Evolutionary conservation across 92 coral and sea anemone species (phyloP), one percentile per base, ranked within the genome.

Genomic region (Heteractis magnifica): DNA sequence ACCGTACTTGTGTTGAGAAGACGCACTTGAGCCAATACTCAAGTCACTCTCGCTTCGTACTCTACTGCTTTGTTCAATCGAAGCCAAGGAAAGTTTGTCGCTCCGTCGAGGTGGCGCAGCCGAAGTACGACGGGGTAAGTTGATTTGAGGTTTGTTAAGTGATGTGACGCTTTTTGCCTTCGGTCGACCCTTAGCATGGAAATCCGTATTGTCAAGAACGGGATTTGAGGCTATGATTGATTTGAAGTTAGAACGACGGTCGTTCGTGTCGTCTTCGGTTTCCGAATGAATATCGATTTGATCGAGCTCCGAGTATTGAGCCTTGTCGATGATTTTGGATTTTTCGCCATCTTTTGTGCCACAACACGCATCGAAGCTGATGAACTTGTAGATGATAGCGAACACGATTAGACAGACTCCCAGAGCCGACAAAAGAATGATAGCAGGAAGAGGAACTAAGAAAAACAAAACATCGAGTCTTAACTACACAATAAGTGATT

Each of bases 371-470:
- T 85, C 88, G 56, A 85, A 72, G 81, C 81, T 77, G 62, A 85
- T 68, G 56, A 85, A 85, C 52, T 85, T 85, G 83, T 85, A 85
- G 18, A 85, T 9, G 56, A 85, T 71, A 19, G 83, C 88, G 79
- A 85, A 77, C 50, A 81, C 73, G 52, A 84, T 74, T 14, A 90
- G 87, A 56, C 93, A 84, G 55, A 71, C 78, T 62, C 91, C 93
- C 77, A 90, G 91, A 55, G 87, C 85, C 12, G 86, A 76, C 58
- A 90, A 68, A 12, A 90, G 87, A 49, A 90, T 87, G 68, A 90
- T 84, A 19, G 93, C 93, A 4, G 93, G 78, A 18, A 77, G 48
- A 64, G 93, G 93, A 77, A 90, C 93, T 90, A 48, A 10, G 68
- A 48, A 18, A 53, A 78, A 68, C 20, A 68, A 20, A n/a, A 11